Evolutionary conservation across 2,888 invertebrate genomes (phyloP), one percentile per base, ranked within the genome.

Genomic region (Leucophenga montana): DNA sequence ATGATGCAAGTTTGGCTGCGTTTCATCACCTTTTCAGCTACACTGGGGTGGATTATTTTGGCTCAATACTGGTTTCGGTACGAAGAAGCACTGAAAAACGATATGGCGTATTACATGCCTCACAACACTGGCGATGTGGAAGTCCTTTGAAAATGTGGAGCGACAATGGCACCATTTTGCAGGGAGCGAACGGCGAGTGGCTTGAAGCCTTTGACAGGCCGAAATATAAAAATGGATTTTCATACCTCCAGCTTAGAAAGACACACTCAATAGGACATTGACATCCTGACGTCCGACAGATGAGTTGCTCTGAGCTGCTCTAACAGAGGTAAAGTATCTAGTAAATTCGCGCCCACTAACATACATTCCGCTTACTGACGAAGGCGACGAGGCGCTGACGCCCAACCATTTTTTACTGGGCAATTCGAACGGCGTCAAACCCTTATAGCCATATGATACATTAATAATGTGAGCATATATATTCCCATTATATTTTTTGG

Each of bases 391-490:
- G 16, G 50, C 50, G 3, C 50, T 50, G 16, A 57, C 31, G 31
- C 57, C 27, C 31, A 57, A 57, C 50, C 50, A 50, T 50, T 50
- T 50, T 50, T 50, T 50, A 16, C 11, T 50, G n/a, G 50, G 50
- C 50, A 50, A 16, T 16, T 50, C 50, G 11, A n/a, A 16, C 16
- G 50, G 50, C n/a, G 16, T 16, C 50, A 50, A 50, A 50, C 50
- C 50, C 4, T 11, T 50, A 33, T n/a, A n/a, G n/a, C n/a, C n/a
- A n/a, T n/a, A n/a, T n/a, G n/a, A n/a, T n/a, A n/a, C n/a, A n/a
- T n/a, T n/a, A n/a, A n/a, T n/a, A n/a, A n/a, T n/a, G n/a, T n/a
- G n/a, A n/a, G n/a, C n/a, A n/a, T n/a, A n/a, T n/a, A n/a, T n/a
- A n/a, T n/a, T n/a, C n/a, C n/a, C n/a, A n/a, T n/a, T n/a, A n/a